Conservation (phyloP, 1,140 invertebrate species). For the Trypoxylus dichotomus region DNA sequence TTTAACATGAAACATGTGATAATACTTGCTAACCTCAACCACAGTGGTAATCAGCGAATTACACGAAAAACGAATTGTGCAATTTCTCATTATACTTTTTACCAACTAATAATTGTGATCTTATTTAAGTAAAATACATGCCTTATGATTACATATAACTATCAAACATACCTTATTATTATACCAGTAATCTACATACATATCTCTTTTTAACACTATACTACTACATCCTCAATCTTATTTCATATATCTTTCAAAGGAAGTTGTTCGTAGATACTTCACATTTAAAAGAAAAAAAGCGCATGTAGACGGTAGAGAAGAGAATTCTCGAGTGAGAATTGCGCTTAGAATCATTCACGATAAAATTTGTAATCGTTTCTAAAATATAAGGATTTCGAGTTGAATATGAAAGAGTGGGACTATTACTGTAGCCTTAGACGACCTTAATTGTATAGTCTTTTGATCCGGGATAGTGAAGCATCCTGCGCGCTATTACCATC, state of each 20-base stretch:
- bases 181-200: no score
- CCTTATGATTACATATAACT: neutral
- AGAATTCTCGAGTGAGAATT: neutral
- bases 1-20: neutral
- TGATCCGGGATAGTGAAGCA: neutral
- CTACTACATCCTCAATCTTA: no score
- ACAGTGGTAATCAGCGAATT: neutral
- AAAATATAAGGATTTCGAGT: neutral
- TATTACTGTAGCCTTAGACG: neutral
- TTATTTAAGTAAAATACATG: neutral
- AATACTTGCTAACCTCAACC: neutral
- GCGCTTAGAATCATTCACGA: neutral
- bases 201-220: no score
- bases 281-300: neutral
- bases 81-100: neutral
- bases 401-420: neutral
- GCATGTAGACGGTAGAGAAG: neutral
- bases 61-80: neutral
- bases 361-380: neutral
- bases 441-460: slow-evolving; percentile 14
- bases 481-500: neutral
- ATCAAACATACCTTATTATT: neutral
- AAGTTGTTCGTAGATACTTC: neutral
- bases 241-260: neutral
- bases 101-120: neutral